Evolutionary conservation across 2,113 vertebrate species (phyloP).

Genomic region (Otus sunia): DNA sequence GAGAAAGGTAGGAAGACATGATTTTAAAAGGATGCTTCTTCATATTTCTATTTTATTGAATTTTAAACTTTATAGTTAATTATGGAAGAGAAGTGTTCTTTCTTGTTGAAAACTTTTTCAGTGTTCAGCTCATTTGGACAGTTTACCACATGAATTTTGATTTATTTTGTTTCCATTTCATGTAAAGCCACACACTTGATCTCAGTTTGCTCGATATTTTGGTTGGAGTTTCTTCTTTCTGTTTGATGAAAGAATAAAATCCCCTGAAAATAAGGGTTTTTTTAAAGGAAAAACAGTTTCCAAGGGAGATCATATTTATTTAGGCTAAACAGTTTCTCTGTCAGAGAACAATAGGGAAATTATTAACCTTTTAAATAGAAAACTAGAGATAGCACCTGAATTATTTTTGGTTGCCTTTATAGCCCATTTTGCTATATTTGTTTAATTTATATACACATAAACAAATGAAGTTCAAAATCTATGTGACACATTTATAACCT

Average conservation of each 20-base stretch:
- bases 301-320: not conserved
- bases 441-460: not conserved
- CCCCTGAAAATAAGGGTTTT: not conserved
- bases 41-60: not conserved
- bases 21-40: not conserved
- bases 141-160: not conserved
- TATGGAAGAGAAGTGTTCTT: not conserved
- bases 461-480: not conserved
- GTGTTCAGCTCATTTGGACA: not conserved
- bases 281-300: not conserved
- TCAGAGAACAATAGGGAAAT: not conserved
- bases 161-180: not conserved
- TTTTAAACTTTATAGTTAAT: not conserved
- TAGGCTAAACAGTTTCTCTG: not conserved
- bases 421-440: not conserved
- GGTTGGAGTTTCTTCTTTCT: not conserved
- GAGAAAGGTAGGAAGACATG: not conserved
- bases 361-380: not conserved
- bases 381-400: not conserved
- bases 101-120: not conserved
- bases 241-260: not conserved
- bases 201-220: not conserved
- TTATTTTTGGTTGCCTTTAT: not conserved
- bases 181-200: not conserved
- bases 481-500: not conserved